Base-by-base conservation (phyloP, 2,797 vertebrate species). In the Champsocephalus gunnari region DNA sequence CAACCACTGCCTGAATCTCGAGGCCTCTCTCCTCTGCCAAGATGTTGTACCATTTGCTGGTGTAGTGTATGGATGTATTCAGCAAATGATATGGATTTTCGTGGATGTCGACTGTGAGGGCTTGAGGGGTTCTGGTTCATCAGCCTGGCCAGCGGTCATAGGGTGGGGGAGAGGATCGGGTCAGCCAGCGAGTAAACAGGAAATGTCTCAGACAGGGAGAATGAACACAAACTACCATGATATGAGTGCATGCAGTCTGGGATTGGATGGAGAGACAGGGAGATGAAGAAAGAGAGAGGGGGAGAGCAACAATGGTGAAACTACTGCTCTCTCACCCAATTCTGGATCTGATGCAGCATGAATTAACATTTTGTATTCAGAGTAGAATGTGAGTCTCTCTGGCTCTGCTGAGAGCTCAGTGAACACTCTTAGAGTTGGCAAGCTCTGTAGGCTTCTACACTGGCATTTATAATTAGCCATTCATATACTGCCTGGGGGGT, bases 331-430 rank as follows among this genome's bases (percentile, higher is more conserved):
- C 86, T 92, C 80, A 49, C 86, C 88, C 90, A 91, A 89, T 90
- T 84, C 84, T 86, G 84, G 81, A 87, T 87, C 66, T 87, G 93
- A 94, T 77, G 85, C 86, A 89, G 94, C 91, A 77, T 79, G 90
- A 93, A 95, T 95, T 94, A 94, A 93, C 93, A 94, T 95, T 94
- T 94, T 83, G 89, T 87, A 91, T 94, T 93, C 87, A 82, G 88
- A 90, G 89, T 84, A 88, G 87, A 93, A 89, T 89, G 85, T 81
- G 87, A 92, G 86, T 85, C 73, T 75, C 79, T 89, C 85, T 75
- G 86, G 84, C 88, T 90, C 84, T 77, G 88, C 93, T 92, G 71
- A 85, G 81, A 92, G 92, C 92, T 91, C 73, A 77, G 80, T 89
- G 81, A 88, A 89, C 90, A 91, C 88, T 91, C 81, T 78, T 88